phyloP scores from a whole-genome alignment of 2,113 vertebrate genomes.

The Forbesichthys papilliferus region DNA sequence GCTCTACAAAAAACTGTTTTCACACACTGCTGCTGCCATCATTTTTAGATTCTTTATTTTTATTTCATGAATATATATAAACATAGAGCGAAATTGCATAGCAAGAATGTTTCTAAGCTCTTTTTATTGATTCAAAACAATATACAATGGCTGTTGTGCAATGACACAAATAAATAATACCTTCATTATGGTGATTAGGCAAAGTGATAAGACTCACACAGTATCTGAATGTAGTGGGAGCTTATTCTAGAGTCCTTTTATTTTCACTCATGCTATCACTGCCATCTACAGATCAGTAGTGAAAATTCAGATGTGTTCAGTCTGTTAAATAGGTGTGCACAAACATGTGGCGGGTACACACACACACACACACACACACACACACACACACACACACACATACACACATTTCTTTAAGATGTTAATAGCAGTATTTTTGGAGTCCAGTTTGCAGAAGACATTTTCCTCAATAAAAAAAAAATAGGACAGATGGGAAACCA shows the following conservation, averaged over 20 bases:
- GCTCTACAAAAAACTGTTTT: conserved; percentile 28
- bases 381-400: background rate
- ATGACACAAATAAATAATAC: background rate
- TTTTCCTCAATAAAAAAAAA: background rate
- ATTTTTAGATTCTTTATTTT: conserved; percentile 4
- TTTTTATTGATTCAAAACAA: background rate
- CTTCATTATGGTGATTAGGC: background rate
- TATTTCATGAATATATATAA: background rate
- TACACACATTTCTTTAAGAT: background rate
- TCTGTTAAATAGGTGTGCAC: background rate
- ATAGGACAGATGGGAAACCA: background rate
- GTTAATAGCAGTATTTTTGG: background rate
- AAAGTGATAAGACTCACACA: conserved; percentile 7
- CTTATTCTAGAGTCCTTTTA: conserved; percentile 32
- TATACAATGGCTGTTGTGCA: conserved; percentile 2
- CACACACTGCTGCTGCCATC: conserved; percentile 46
- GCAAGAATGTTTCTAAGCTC: too few species aligned
- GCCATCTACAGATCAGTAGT: conserved; percentile 78
- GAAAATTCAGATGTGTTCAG: conserved; percentile 66
- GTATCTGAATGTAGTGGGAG: background rate
- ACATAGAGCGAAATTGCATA: background rate
- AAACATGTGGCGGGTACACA: background rate
- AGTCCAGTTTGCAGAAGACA: background rate
- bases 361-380: background rate
- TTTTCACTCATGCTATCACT: conserved; percentile 72